Conservation (phyloP, 2,797 vertebrate species). For the Phoeniculus purpureus region DNA sequence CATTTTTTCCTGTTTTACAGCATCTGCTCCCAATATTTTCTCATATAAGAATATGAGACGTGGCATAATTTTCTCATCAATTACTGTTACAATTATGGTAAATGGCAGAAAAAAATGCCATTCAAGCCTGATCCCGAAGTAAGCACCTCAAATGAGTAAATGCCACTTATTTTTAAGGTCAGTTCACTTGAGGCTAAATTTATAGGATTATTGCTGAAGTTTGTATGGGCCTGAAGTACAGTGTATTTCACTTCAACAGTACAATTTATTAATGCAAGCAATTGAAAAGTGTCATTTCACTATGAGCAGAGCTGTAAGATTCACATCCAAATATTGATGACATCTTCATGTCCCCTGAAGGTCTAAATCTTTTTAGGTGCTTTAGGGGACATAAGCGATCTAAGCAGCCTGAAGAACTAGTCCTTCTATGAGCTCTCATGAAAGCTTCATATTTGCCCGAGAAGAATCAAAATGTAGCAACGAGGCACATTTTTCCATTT, state of each 20-base stretch:
- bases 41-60: background rate
- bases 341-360: background rate
- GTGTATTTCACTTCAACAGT: background rate
- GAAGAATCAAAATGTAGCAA: constrained; percentile 12
- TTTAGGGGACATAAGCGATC: background rate
- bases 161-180: background rate
- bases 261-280: background rate
- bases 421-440: background rate
- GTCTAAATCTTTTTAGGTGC: background rate
- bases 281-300: background rate
- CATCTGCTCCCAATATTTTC: background rate
- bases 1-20: constrained; percentile 6
- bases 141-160: background rate
- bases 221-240: background rate
- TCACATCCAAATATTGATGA: background rate
- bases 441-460: constrained; percentile 16
- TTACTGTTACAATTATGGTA: constrained; percentile 10
- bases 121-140: background rate
- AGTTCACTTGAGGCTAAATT: background rate
- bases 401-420: background rate
- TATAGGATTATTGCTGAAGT: background rate
- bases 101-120: background rate
- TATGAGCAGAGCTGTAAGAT: background rate
- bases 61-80: constrained; percentile 49
- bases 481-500: constrained; percentile 13